Percentiles rank a stretch among this genome's conserved stretches.
Conservation (phyloP, 30 jellyfish, hydroid and myxozoan genomes). For the Hydractinia symbiolongicarpus region DNA sequence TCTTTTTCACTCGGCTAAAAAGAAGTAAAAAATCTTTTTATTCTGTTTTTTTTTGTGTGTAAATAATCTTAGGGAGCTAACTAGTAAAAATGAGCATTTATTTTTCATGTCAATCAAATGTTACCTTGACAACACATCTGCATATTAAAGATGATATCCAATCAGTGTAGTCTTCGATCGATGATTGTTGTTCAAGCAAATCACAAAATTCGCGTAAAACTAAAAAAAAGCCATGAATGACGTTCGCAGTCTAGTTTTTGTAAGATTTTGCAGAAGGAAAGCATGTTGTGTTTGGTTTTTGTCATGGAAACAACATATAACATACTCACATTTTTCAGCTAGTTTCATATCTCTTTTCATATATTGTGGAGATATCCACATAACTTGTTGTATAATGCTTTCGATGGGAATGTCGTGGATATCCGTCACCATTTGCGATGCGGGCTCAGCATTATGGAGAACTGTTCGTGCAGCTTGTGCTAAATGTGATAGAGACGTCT, state of each 20-base stretch:
- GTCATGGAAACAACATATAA: not conserved
- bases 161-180: constrained; percentile 91
- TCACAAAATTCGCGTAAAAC: constrained; percentile 76
- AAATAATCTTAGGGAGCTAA: not conserved
- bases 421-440: constrained; percentile 80
- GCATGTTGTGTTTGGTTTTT: too few relatives aligned
- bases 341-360: constrained; percentile 53
- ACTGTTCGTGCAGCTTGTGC: constrained; percentile 99
- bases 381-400: constrained; percentile 49
- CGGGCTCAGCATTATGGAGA: constrained; percentile 77
- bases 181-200: constrained; percentile 80
- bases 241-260: not conserved
- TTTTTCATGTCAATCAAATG: not conserved
- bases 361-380: constrained; percentile 56
- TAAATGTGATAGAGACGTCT: constrained; percentile 90
- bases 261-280: too few relatives aligned
- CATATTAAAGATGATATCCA: constrained; percentile 77
- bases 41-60: too few relatives aligned
- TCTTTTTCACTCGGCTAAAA: constrained; percentile 89
- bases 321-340: constrained; percentile 54
- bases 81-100: not conserved
- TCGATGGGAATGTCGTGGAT: constrained; percentile 44
- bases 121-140: constrained; percentile 87
- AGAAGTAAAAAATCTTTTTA: not conserved
- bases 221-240: not conserved